phyloP scores from a whole-genome alignment of 2,797 vertebrate species.

The Threskiornis aethiopicus region DNA sequence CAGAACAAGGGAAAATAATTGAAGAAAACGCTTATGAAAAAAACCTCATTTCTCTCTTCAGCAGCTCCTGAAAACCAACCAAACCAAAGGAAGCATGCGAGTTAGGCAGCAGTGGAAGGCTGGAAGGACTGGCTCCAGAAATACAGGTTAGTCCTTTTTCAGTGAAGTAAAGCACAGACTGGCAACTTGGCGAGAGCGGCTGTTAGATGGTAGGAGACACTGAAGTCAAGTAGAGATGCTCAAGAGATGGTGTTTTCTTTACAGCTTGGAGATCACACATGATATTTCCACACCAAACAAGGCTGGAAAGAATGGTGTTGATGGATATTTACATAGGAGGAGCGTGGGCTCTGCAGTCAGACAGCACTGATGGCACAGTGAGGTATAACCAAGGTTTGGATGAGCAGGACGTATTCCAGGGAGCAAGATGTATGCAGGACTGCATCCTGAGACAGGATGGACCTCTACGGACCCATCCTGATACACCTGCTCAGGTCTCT shows the following conservation, averaged over 20 bases:
- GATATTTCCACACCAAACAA: constrained; percentile 20
- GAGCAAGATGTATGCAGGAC: background rate
- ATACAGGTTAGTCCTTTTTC: background rate
- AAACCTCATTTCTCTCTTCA: constrained; percentile 21
- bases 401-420: background rate
- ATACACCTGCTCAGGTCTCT: background rate
- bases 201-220: constrained; percentile 52
- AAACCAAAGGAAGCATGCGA: background rate
- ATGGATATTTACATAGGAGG: background rate
- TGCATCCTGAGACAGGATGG: background rate
- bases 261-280: constrained; percentile 8
- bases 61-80: constrained; percentile 28
- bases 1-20: constrained; percentile 61
- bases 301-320: background rate
- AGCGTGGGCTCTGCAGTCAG: background rate
- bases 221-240: constrained; percentile 20
- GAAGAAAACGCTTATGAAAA: constrained; percentile 69
- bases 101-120: constrained; percentile 49
- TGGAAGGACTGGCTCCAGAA: constrained; percentile 1
- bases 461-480: background rate
- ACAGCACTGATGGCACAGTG: background rate
- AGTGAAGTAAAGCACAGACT: constrained; percentile 5
- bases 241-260: constrained; percentile 9
- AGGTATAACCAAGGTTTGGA: background rate
- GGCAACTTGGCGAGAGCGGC: background rate